phyloP scores from a whole-genome alignment of 2,797 vertebrate species.

The Myotis findleyi region DNA sequence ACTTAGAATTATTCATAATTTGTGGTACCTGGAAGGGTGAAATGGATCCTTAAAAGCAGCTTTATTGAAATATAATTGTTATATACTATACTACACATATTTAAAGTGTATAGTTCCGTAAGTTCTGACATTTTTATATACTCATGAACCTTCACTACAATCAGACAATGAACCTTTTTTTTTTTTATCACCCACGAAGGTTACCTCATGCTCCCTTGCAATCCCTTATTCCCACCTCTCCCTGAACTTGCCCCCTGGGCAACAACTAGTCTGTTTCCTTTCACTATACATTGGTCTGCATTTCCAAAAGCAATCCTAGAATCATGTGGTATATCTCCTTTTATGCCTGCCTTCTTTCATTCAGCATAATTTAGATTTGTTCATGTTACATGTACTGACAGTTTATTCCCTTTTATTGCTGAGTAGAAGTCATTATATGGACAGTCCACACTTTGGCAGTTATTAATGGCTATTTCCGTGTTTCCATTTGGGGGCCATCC shows the following conservation, averaged over 20 bases:
- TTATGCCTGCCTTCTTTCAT: not conserved
- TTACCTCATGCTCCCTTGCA: not conserved
- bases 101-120: not conserved
- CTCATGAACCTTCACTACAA: not conserved
- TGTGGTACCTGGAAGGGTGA: not conserved
- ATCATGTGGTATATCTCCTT: not conserved
- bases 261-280: not conserved
- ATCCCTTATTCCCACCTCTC: not conserved
- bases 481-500: not conserved
- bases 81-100: not conserved
- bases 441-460: not conserved
- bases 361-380: not conserved
- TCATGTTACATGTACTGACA: not conserved
- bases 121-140: not conserved
- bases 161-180: not conserved
- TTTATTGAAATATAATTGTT: not conserved
- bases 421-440: not conserved
- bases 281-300: not conserved
- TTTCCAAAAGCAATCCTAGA: constrained; percentile 10
- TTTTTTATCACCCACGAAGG: not conserved
- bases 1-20: constrained; percentile 5
- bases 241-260: not conserved
- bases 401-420: not conserved
- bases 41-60: not conserved
- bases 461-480: not conserved